A percentile compares a stretch with the other conserved stretches of the same genome.
phyloP scores from a whole-genome alignment of 2,888 invertebrate genomes.

The Macropis europaea region DNA sequence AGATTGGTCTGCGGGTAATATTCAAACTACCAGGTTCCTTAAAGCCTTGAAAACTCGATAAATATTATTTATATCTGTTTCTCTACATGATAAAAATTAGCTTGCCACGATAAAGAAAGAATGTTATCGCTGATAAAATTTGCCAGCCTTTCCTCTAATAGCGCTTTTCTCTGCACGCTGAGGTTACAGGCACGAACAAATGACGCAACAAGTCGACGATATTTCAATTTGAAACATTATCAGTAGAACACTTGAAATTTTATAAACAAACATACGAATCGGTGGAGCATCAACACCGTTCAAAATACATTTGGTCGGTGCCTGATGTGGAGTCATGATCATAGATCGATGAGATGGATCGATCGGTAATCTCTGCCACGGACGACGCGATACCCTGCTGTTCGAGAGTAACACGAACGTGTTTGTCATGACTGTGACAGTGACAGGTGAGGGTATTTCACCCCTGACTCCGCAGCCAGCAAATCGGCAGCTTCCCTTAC shows the following conservation, averaged over 20 bases:
- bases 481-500: conserved; percentile 44
- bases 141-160: not conserved
- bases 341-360: conserved; percentile 54
- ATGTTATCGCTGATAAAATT: conserved; percentile 14
- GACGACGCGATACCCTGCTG: conserved; percentile 41
- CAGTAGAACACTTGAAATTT: too few species aligned
- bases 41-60: not conserved
- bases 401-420: conserved; percentile 27
- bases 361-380: conserved; percentile 61
- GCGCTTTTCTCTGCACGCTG: not conserved
- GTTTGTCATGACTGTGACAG: conserved; percentile 53
- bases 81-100: conserved; percentile 6
- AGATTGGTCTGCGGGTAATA: not conserved
- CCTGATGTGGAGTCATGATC: conserved; percentile 7
- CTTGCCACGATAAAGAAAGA: not conserved
- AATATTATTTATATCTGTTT: not conserved
- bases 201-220: not conserved
- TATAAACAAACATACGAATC: too few species aligned
- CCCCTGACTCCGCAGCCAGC: conserved; percentile 24
- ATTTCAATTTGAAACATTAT: too few species aligned
- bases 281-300: too few species aligned
- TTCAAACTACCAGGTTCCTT: not conserved
- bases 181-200: not conserved
- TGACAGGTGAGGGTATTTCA: conserved; percentile 66
- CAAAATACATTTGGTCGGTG: too few species aligned